A percentile compares a stretch with the other conserved stretches of the same genome.
These are phyloP conservation scores for Clytia hemisphaerica DNA, from an alignment of 30 jellyfish, hydroid and myxozoan genomes.

Conservation along the genomic window DNA sequence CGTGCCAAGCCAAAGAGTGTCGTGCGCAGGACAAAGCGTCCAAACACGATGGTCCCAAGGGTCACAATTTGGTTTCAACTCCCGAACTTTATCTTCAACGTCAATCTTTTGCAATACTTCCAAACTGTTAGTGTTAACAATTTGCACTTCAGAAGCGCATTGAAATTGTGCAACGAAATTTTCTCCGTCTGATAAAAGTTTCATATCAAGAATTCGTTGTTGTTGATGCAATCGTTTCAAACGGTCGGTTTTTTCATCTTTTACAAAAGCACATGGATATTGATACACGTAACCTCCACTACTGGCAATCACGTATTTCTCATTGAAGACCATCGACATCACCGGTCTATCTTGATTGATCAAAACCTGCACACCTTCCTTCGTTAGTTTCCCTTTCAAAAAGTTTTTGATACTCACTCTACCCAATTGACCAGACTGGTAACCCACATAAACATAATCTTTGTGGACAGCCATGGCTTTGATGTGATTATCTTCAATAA, in stretches of 20 bases:
- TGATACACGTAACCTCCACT: constrained; percentile 15
- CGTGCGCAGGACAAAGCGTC: constrained; percentile 50
- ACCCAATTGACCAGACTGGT: constrained; percentile 44
- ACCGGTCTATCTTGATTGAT: constrained; percentile 37
- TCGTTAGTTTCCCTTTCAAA: constrained; percentile 45
- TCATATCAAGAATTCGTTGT: constrained; percentile 29
- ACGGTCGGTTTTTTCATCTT: neutral
- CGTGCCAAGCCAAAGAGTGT: constrained; percentile 87
- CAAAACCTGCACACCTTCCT: neutral
- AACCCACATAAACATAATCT: constrained; percentile 58
- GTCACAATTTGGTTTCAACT: constrained; percentile 41
- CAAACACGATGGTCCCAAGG: constrained; percentile 62
- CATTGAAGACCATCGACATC: constrained; percentile 33
- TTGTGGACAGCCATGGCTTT: constrained; percentile 38
- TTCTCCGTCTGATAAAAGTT: constrained; percentile 30
- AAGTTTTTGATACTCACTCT: constrained; percentile 41
- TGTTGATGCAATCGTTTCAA: constrained; percentile 16
- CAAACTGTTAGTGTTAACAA: constrained; percentile 9
- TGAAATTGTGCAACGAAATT: constrained; percentile 32
- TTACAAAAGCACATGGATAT: neutral
- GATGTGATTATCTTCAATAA: constrained; percentile 35
- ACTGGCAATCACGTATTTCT: neutral
- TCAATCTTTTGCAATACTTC: constrained; percentile 20
- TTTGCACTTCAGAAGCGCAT: constrained; percentile 40
- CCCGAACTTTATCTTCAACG: constrained; percentile 38